A percentile compares a stretch with the other conserved stretches of the same genome.
Evolutionary conservation across 2,113 vertebrate genomes (phyloP).

Genomic region (Chamaea fasciata): DNA sequence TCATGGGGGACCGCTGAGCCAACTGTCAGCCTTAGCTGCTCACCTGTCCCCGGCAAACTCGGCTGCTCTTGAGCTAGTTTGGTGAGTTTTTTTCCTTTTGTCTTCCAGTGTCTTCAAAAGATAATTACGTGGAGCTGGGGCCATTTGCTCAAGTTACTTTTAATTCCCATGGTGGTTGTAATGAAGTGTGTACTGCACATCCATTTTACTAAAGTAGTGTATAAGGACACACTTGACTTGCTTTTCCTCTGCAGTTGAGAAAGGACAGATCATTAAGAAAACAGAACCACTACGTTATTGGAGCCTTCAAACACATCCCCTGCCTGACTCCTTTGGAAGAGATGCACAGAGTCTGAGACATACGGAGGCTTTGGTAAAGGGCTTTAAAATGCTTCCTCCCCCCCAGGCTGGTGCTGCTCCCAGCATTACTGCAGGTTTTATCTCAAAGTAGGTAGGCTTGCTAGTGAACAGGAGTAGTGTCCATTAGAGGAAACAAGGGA

Average conservation of each 20-base stretch:
- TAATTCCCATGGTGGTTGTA: not conserved
- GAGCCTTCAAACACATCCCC: not conserved
- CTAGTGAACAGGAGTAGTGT: not conserved
- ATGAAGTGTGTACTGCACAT: conserved; percentile 33
- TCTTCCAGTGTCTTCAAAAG: not conserved
- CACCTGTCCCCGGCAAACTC: not conserved
- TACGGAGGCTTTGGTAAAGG: not conserved
- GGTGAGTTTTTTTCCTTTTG: not conserved
- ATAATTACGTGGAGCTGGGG: conserved; percentile 17
- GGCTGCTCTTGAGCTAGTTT: not conserved
- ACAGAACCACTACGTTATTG: not conserved
- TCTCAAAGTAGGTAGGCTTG: not conserved
- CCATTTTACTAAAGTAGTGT: conserved; percentile 43
- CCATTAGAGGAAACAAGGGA: not conserved
- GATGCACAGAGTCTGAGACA: not conserved
- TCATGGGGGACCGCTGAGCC: rapidly evolving
- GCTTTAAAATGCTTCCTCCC: not conserved
- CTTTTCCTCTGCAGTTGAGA: not conserved
- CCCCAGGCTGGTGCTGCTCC: not conserved
- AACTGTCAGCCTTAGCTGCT: not conserved
- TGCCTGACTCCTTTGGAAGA: not conserved
- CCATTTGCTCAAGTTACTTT: conserved; percentile 44
- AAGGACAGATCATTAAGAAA: conserved; percentile 6
- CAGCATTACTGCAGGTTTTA: not conserved
- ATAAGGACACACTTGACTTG: conserved; percentile 43